Conservation (phyloP, 2,888 invertebrate species). For the Lepidochrysops patricia region DNA sequence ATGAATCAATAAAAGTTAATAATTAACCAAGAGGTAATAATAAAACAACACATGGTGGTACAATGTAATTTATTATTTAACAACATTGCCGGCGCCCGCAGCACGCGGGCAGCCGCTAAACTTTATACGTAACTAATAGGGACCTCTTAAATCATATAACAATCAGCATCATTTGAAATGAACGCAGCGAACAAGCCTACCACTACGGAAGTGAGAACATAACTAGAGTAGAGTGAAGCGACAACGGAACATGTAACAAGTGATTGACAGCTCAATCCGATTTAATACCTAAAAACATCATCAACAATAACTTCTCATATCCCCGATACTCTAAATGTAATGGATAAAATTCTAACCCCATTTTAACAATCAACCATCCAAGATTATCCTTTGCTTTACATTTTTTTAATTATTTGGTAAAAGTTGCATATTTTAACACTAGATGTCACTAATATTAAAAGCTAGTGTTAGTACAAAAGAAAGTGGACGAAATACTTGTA, state of each 20-base stretch:
- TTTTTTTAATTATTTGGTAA: slow-evolving; percentile 41
- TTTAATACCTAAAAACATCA: slow-evolving; percentile 70
- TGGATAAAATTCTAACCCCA: slow-evolving; percentile 69
- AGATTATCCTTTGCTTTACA: slow-evolving; percentile 35
- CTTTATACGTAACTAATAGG: slow-evolving; percentile 70
- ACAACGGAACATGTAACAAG: slow-evolving; percentile 57
- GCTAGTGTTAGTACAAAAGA: slow-evolving; percentile 43
- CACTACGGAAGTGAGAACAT: slow-evolving; percentile 40
- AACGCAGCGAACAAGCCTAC: slow-evolving; percentile 55
- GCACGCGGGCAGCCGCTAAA: slow-evolving; percentile 59
- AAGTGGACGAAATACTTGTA: slow-evolving; percentile 17
- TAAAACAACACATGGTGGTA: slow-evolving; percentile 74
- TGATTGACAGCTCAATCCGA: slow-evolving; percentile 68
- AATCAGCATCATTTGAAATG: slow-evolving; percentile 50
- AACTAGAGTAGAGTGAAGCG: slow-evolving; percentile 30
- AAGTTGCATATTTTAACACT: slow-evolving; percentile 60
- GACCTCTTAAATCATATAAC: slow-evolving; percentile 59
- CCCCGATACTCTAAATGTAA: slow-evolving; percentile 64
- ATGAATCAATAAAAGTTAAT: too few relatives aligned
- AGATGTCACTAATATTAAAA: slow-evolving; percentile 74
- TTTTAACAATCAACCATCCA: slow-evolving; percentile 59
- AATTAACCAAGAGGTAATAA: slow-evolving; percentile 26
- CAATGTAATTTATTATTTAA: slow-evolving; percentile 80
- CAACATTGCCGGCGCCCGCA: slow-evolving; percentile 74
- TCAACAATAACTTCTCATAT: slow-evolving; percentile 70